A percentile compares a stretch with the other conserved stretches of the same genome.
Conservation (phyloP, 2,888 invertebrate species). For the Artemia sinica region DNA sequence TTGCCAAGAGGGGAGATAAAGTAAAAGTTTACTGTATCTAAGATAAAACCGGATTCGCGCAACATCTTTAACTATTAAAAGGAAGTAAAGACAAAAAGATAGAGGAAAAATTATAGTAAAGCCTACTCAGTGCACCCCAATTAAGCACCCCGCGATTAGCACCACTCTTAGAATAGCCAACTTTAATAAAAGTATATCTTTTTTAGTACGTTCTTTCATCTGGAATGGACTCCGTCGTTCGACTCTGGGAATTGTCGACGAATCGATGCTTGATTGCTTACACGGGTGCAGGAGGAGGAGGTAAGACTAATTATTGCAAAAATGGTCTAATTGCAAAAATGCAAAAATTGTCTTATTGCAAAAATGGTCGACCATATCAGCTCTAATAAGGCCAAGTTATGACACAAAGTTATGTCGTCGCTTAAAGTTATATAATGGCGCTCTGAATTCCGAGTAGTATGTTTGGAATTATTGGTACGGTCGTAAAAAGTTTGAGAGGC, state of each 20-base stretch:
- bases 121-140: too few species aligned
- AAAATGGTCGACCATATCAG: neutral
- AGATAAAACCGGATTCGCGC: too few species aligned
- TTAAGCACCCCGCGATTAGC: too few species aligned
- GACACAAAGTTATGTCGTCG: too few species aligned
- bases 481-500: too few species aligned
- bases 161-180: too few species aligned
- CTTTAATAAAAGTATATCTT: conserved; percentile 16
- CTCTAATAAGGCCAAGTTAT: neutral
- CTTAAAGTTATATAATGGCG: neutral
- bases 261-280: conserved; percentile 92
- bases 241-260: conserved; percentile 93
- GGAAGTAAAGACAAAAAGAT: neutral
- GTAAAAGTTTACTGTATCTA: too few species aligned
- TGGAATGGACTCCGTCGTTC: conserved; percentile 89
- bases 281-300: conserved; percentile 67
- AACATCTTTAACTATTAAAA: neutral
- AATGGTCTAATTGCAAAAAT: conserved; percentile 16
- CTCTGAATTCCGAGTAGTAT: too few species aligned
- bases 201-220: conserved; percentile 77
- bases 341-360: neutral
- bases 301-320: conserved; percentile 31
- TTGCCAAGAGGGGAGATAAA: too few species aligned
- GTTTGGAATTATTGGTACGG: too few species aligned
- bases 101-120: neutral